phyloP scores from a whole-genome alignment of 2,888 invertebrate species.

The Phyllotreta striolata region DNA sequence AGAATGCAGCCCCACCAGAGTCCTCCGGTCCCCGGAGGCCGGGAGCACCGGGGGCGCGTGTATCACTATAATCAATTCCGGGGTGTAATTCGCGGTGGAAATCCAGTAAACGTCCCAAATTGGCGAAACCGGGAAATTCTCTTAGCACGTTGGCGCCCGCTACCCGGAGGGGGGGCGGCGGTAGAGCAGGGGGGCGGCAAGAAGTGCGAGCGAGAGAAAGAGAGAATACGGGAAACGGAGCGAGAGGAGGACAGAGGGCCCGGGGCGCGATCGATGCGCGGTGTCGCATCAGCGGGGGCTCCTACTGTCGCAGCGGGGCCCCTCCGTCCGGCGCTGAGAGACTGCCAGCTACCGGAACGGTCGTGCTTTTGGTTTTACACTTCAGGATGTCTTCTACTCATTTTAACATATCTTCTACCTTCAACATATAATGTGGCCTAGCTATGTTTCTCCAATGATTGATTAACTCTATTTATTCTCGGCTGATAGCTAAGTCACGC shows the following conservation, averaged over 20 bases:
- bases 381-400: no score
- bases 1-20: not conserved
- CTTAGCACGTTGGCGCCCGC: slow-evolving; percentile 26
- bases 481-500: no score
- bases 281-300: slow-evolving; percentile 58
- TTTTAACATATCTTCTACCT: no score
- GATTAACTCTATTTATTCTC: no score
- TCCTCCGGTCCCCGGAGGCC: slow-evolving; percentile 10
- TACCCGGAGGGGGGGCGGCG: no score
- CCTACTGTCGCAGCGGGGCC: slow-evolving; percentile 59
- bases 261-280: slow-evolving; percentile 56
- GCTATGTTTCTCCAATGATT: no score
- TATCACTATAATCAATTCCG: slow-evolving; percentile 39
- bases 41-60: slow-evolving; percentile 27
- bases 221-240: not conserved
- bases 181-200: not conserved
- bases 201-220: not conserved
- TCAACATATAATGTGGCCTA: no score
- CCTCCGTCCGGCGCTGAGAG: slow-evolving; percentile 51
- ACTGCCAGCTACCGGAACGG: slow-evolving; percentile 40
- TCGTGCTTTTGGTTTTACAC: slow-evolving; percentile 9
- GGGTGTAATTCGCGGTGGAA: slow-evolving; percentile 38
- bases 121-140: slow-evolving; percentile 40
- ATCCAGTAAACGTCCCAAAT: slow-evolving; percentile 40
- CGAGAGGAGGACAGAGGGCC: slow-evolving; percentile 17